Base-by-base conservation (phyloP, 2,113 vertebrate genomes). In the Columbina picui region DNA sequence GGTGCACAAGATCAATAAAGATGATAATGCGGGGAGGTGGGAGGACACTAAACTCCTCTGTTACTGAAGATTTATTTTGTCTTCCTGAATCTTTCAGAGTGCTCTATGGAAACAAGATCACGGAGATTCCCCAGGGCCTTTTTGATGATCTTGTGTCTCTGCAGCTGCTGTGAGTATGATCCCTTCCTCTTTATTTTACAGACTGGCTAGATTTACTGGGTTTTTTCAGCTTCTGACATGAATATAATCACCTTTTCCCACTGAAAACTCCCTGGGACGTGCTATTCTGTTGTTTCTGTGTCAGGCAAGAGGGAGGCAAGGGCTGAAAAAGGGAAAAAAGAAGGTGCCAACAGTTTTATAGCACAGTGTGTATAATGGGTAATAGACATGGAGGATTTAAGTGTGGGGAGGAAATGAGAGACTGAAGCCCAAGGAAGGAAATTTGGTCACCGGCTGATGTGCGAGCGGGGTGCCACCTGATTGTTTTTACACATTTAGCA, bases 61-160 rank as follows among this genome's bases (percentile, higher is more conserved):
- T 93, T 96, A 91, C 89, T 95, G 86, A 94, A 89, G 85, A 96
- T 95, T 96, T 97, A 87, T 96, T 94, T 96, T 95, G 79, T 93
- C 93, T 96, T 95, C 70, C 75, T 63, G 63, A 96, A 95, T 96
- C 94, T 98, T 97, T 88, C 98, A 99, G 99, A 97, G 99, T 99
- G 49, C 98, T 99, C 43, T 99, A 99, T 67, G 99, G 99, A 95
- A 99, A 99, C 98, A 99, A 99, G 98, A 99, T 99, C 97, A 98
- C 99, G 2, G 99, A 99, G 98, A 98, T 99, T 94, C 98, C 99
- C 95, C 99, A 99, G 95, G 99, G 99, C 89, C 98, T 99, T 89
- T 99, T 99, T 97, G 99, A 99, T 93, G 99, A 99, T 94, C 99
- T 99, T 85, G 98, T 99, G 94, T 99, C 99, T 90, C 98, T 99